These are phyloP conservation scores for Neopipo cinnamomea DNA, from an alignment of 2,113 vertebrate species.

Conservation along the genomic window DNA sequence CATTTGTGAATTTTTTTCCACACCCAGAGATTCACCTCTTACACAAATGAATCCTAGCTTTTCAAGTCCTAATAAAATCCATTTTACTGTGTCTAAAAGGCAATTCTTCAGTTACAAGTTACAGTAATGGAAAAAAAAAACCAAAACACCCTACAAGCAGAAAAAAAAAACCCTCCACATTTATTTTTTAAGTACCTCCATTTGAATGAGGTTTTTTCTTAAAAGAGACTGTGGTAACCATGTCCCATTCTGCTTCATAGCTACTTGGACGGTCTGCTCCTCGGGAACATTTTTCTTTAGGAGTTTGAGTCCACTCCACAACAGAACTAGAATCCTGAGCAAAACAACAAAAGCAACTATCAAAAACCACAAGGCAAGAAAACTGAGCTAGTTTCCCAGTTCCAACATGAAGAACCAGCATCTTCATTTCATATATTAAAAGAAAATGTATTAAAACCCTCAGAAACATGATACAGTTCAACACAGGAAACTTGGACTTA, in stretches of 20 bases:
- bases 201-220: conserved; percentile 85
- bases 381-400: background rate
- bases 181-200: conserved; percentile 76
- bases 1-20: background rate
- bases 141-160: background rate
- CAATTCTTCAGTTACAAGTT: background rate
- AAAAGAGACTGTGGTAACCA: conserved; percentile 91
- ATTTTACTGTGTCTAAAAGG: background rate
- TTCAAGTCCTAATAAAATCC: background rate
- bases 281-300: conserved; percentile 74
- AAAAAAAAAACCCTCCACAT: background rate
- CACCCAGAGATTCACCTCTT: background rate
- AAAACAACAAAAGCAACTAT: background rate
- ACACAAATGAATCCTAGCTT: background rate
- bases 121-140: background rate
- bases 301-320: conserved; percentile 87
- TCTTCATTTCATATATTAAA: background rate
- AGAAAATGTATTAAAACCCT: background rate
- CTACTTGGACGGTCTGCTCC: conserved; percentile 82
- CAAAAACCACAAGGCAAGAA: background rate
- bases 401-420: background rate
- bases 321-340: conserved; percentile 95
- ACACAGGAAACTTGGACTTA: background rate
- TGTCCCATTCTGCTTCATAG: conserved; percentile 97
- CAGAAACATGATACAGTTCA: background rate